These are phyloP conservation scores for Heliconius melpomene DNA, from an alignment of 1,140 invertebrate species.

Conservation along the genomic window DNA sequence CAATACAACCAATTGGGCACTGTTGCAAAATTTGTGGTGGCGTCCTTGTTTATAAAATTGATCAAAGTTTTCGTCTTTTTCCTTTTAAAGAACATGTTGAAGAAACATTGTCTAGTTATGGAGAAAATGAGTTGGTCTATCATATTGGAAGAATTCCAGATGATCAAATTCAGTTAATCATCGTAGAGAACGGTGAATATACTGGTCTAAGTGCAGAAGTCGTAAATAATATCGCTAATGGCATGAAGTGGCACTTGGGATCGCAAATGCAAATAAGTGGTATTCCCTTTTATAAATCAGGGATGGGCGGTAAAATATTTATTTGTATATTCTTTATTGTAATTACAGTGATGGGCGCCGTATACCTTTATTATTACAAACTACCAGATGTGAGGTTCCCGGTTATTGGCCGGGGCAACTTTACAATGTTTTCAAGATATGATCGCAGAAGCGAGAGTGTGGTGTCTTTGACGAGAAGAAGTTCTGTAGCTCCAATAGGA, in stretches of 20 bases:
- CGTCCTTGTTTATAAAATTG: slow-evolving; percentile 53
- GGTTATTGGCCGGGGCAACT: slow-evolving; percentile 37
- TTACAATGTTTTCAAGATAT: slow-evolving; percentile 56
- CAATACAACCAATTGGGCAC: slow-evolving; percentile 65
- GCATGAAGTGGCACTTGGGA: slow-evolving; percentile 48
- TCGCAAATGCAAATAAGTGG: slow-evolving; percentile 59
- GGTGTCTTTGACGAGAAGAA: slow-evolving; percentile 67
- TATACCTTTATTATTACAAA: slow-evolving; percentile 69
- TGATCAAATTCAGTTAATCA: slow-evolving; percentile 60
- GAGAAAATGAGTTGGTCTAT: slow-evolving; percentile 49
- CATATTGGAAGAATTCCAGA: slow-evolving; percentile 54
- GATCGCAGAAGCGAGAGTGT: slow-evolving; percentile 67
- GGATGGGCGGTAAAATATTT: slow-evolving; percentile 59
- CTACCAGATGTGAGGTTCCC: slow-evolving; percentile 50
- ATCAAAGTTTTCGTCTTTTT: slow-evolving; percentile 57
- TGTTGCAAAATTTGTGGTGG: slow-evolving; percentile 73
- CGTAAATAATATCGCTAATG: slow-evolving; percentile 51
- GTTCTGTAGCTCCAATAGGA: slow-evolving; percentile 50
- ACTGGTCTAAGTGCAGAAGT: slow-evolving; percentile 58
- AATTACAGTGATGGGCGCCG: slow-evolving; percentile 45
- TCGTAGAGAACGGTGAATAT: slow-evolving; percentile 66
- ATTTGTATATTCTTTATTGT: slow-evolving; percentile 65
- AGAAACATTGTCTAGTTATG: slow-evolving; percentile 47
- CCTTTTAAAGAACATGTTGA: slow-evolving; percentile 57
- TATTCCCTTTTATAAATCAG: slow-evolving; percentile 51